Conservation (phyloP, 2,888 invertebrate species). For the Trichacis sp. region DNA sequence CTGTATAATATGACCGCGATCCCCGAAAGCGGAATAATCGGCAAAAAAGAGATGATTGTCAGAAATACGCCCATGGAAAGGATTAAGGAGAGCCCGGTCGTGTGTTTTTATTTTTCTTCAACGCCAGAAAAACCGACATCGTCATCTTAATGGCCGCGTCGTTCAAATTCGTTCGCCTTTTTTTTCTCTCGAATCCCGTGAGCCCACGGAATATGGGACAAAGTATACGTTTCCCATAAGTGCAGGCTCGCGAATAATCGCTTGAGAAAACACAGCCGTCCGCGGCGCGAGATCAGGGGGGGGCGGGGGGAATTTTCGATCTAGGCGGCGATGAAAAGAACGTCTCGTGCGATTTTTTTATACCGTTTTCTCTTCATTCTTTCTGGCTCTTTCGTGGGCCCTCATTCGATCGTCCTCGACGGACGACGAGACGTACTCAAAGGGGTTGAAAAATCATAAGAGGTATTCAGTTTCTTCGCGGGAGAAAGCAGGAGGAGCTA, state of each 20-base stretch:
- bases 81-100: conserved; percentile 35
- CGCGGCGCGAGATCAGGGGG: too few relatives aligned
- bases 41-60: conserved; percentile 18
- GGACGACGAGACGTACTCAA: conserved; percentile 40
- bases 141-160: conserved; percentile 47
- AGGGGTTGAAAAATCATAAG: conserved; percentile 44
- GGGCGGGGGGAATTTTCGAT: too few relatives aligned
- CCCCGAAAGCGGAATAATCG: neutral
- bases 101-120: conserved; percentile 39
- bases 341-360: conserved; percentile 67
- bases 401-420: conserved; percentile 19
- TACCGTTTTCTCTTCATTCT: conserved; percentile 13
- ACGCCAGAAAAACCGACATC: conserved; percentile 59
- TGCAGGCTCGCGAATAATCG: conserved; percentile 48
- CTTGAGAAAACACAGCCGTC: conserved; percentile 66
- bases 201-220: neutral
- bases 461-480: conserved; percentile 43
- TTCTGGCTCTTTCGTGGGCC: conserved; percentile 19
- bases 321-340: conserved; percentile 47
- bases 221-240: neutral
- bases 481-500: conserved; percentile 43
- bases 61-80: conserved; percentile 20
- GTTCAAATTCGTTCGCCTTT: conserved; percentile 21
- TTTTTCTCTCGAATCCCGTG: neutral
- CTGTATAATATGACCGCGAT: neutral